phyloP scores from a whole-genome alignment of 2,797 vertebrate genomes.

The Eurystomus glaucurus region DNA sequence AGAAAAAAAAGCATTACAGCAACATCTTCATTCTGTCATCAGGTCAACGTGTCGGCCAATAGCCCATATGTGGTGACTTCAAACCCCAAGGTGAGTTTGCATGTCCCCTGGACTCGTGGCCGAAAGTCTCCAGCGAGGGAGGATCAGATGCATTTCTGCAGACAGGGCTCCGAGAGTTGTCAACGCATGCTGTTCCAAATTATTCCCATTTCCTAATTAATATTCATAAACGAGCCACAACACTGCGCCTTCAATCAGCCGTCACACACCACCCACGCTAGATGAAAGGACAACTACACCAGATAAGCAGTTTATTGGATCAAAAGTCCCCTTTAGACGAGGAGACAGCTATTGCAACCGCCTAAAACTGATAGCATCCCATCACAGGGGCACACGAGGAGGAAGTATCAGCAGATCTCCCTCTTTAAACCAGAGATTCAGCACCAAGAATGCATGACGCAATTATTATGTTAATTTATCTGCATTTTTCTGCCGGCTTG shows the following conservation, averaged over 20 bases:
- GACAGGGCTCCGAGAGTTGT: fast-evolving
- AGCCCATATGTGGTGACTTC: fast-evolving
- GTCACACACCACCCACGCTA: slow-evolving; percentile 26
- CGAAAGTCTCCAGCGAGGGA: fast-evolving
- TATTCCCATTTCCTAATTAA: slow-evolving; percentile 56
- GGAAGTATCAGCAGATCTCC: slow-evolving; percentile 39
- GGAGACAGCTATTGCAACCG: neutral
- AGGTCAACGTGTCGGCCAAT: fast-evolving
- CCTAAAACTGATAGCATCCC: slow-evolving; percentile 21
- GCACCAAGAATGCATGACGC: neutral
- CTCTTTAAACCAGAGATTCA: neutral
- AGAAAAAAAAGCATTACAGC: neutral
- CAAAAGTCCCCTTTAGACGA: neutral
- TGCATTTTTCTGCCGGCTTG: neutral
- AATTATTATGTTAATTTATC: slow-evolving; percentile 51
- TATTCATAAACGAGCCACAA: slow-evolving; percentile 1
- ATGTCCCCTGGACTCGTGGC: neutral
- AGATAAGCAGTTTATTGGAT: slow-evolving; percentile 66
- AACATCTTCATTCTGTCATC: fast-evolving
- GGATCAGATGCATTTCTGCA: neutral
- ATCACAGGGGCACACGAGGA: fast-evolving
- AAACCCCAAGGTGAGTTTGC: neutral
- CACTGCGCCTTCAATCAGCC: neutral
- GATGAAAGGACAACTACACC: slow-evolving; percentile 25
- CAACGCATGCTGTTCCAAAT: neutral